Conservation (phyloP, 2,113 vertebrate genomes). For the Trematomus loennbergii region DNA sequence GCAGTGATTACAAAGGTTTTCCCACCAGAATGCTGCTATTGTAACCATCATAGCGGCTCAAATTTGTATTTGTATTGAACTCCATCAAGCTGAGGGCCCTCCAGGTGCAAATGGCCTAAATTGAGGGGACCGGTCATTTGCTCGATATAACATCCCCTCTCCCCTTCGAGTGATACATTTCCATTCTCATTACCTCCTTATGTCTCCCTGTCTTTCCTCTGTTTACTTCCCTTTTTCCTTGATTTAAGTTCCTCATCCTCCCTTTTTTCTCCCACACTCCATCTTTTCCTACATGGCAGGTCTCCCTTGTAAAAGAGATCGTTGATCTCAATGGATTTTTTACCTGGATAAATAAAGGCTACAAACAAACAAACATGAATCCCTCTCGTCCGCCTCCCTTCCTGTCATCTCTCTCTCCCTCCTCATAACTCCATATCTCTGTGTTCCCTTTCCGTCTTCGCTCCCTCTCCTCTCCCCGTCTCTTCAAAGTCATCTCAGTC, state of each 20-base stretch:
- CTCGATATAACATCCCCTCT: neutral
- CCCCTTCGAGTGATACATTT: neutral
- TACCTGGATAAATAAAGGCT: no score
- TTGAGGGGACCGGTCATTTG: neutral
- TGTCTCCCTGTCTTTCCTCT: neutral
- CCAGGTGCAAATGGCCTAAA: conserved; percentile 1
- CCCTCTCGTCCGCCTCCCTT: neutral
- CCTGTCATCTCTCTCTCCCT: conserved; percentile 38
- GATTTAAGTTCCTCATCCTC: neutral
- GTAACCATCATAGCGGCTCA: conserved; percentile 23
- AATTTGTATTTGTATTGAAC: conserved; percentile 36
- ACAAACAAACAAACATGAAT: neutral
- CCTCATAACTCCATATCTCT: conserved; percentile 50
- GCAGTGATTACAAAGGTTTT: conserved; percentile 6
- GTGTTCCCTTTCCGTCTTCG: conserved; percentile 50
- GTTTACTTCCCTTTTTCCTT: neutral
- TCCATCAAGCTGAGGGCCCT: conserved; percentile 17
- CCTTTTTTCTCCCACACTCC: neutral
- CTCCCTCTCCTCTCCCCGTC: conserved; percentile 48
- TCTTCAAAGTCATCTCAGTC: conserved; percentile 70
- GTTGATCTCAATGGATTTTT: no score
- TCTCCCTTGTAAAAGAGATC: no score
- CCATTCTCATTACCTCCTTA: neutral
- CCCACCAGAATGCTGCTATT: conserved; percentile 17
- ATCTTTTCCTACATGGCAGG: conserved; percentile 5